phyloP scores from a whole-genome alignment of 2,797 vertebrate genomes.

The Crossoptilon crossoptilon region DNA sequence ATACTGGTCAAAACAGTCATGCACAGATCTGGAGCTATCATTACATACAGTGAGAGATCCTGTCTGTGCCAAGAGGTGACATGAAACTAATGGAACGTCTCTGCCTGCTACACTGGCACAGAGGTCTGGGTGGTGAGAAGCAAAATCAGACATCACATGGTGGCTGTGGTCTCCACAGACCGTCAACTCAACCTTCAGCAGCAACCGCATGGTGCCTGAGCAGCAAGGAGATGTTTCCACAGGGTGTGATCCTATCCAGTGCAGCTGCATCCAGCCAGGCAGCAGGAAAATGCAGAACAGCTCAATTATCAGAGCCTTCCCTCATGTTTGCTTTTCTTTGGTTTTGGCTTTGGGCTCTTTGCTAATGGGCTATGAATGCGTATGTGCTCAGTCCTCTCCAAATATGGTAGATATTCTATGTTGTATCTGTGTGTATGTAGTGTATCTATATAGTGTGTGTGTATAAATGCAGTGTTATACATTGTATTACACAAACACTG shows the following conservation, averaged over 20 bases:
- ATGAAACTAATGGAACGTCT: background rate
- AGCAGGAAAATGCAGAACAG: background rate
- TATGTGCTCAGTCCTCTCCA: background rate
- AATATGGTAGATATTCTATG: fast-evolving
- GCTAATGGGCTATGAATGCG: background rate
- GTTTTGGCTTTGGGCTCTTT: background rate
- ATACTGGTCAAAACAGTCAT: background rate
- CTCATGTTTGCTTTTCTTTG: background rate
- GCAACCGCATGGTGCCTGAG: fast-evolving
- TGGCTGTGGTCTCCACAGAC: background rate
- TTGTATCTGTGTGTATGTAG: background rate
- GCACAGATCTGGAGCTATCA: background rate
- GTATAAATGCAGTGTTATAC: fast-evolving
- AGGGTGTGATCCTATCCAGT: background rate
- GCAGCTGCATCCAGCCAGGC: background rate
- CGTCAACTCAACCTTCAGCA: background rate
- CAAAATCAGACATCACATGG: background rate
- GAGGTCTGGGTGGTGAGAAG: background rate
- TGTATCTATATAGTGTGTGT: fast-evolving
- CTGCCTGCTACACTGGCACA: background rate
- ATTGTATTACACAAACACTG: background rate
- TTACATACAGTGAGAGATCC: fast-evolving
- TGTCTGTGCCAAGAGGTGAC: background rate
- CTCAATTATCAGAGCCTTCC: background rate
- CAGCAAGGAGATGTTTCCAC: background rate